Percentiles rank a stretch among this genome's conserved stretches.
phyloP scores from a whole-genome alignment of 1,140 invertebrate species.

The Drosophila sulfurigaster region DNA sequence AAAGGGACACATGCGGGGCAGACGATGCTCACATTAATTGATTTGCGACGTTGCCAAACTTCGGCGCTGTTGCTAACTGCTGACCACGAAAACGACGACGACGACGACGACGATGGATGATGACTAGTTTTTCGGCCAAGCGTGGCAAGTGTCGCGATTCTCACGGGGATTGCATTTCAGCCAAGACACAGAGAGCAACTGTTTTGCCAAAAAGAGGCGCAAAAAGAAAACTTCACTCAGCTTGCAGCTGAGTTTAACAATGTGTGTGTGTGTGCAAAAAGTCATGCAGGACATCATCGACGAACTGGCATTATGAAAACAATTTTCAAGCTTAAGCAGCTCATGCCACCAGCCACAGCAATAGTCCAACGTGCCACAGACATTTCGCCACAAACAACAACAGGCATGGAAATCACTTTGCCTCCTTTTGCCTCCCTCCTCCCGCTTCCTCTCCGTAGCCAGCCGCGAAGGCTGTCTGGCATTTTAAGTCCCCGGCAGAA shows the following conservation, averaged over 20 bases:
- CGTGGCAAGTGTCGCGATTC: constrained; percentile 70
- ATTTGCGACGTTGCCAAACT: constrained; percentile 65
- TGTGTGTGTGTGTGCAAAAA: constrained; percentile 45
- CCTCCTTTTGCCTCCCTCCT: constrained; percentile 6
- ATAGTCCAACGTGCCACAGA: constrained; percentile 45
- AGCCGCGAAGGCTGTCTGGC: constrained; percentile 63
- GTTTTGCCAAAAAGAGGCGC: neutral
- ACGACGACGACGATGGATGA: neutral
- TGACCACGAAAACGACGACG: constrained; percentile 7
- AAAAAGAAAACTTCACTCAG: constrained; percentile 2
- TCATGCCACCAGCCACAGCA: constrained; percentile 49
- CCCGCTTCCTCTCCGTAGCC: constrained; percentile 5
- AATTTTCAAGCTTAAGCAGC: constrained; percentile 84
- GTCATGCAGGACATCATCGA: constrained; percentile 45
- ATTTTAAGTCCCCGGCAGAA: constrained; percentile 60
- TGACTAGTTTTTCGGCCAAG: constrained; percentile 51
- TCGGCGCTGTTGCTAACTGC: constrained; percentile 2
- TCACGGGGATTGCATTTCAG: constrained; percentile 78
- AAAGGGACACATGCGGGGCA: neutral
- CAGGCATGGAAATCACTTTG: constrained; percentile 45
- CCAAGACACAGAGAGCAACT: neutral
- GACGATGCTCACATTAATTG: constrained; percentile 60
- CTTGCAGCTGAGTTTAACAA: neutral
- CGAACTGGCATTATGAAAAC: constrained; percentile 73
- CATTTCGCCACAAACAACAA: constrained; percentile 42